Percentiles rank a stretch among this genome's conserved stretches.
These are phyloP conservation scores for Hapalemur alaotrensis DNA, from an alignment of 2,797 vertebrate genomes.

Conservation along the genomic window DNA sequence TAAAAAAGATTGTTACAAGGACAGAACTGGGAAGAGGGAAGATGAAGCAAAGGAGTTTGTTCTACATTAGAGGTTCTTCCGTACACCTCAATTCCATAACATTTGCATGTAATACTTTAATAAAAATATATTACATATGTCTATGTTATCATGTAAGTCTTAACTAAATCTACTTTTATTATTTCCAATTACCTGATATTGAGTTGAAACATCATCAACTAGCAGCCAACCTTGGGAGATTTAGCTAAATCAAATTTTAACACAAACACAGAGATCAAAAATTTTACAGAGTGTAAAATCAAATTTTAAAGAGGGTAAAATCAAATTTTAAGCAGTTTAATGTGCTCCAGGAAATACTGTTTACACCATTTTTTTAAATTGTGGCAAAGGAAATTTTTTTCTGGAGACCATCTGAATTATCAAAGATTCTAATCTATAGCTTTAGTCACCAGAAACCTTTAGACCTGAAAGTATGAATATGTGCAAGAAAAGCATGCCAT, in stretches of 20 bases:
- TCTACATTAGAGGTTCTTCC: neutral
- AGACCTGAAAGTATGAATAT: neutral
- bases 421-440: neutral
- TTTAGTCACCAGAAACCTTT: neutral
- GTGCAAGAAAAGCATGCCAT: neutral
- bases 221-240: neutral
- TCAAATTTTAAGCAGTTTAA: conserved; percentile 24
- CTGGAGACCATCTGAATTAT: neutral
- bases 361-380: conserved; percentile 16
- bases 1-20: neutral
- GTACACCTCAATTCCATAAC: neutral
- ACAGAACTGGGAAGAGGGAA: neutral
- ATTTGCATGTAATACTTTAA: neutral
- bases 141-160: neutral
- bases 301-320: conserved; percentile 13
- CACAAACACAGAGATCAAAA: neutral
- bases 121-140: neutral
- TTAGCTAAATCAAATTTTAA: conserved; percentile 34
- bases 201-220: neutral
- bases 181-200: neutral
- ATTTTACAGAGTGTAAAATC: neutral
- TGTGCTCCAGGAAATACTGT: neutral
- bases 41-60: neutral
- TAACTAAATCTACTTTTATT: conserved; percentile 17
- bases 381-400: neutral